Percentiles rank a stretch among this genome's conserved stretches.
These are phyloP conservation scores for Caenorhabditis inopinata DNA, from an alignment of 1,140 invertebrate genomes.

Conservation along the genomic window DNA sequence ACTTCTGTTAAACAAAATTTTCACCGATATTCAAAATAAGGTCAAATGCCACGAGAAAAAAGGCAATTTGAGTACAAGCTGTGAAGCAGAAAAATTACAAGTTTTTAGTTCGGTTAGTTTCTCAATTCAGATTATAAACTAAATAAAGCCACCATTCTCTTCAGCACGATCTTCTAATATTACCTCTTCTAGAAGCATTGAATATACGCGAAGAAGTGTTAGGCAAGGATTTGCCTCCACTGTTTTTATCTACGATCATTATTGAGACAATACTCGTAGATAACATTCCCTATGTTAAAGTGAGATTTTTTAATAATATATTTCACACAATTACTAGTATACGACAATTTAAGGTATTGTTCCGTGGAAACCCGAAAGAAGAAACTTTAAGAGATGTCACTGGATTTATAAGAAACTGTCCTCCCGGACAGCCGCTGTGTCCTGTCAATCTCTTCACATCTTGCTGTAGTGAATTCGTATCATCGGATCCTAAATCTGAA, in stretches of 20 bases:
- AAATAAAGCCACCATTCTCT: neutral
- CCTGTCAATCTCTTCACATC: neutral
- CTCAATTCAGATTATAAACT: too few species aligned
- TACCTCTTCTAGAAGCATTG: neutral
- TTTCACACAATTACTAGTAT: neutral
- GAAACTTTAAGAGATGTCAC: neutral
- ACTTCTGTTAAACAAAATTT: neutral
- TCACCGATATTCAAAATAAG: slow-evolving; percentile 7
- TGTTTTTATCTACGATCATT: neutral
- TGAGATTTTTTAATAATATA: neutral
- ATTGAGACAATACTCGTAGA: neutral
- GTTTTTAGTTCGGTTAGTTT: neutral
- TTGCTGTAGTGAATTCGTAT: neutral
- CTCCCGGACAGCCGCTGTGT: neutral
- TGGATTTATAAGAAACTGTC: neutral
- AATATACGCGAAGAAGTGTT: neutral
- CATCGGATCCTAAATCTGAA: neutral
- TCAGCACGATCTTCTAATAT: neutral
- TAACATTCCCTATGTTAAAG: neutral
- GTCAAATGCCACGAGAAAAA: neutral
- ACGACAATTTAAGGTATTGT: neutral
- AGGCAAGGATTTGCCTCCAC: neutral
- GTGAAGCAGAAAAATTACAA: neutral
- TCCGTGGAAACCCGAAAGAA: neutral
- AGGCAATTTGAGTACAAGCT: neutral